A percentile compares a stretch with the other conserved stretches of the same genome.
Conservation (phyloP, 2,797 vertebrate genomes). For the Enteromius anoplus region DNA sequence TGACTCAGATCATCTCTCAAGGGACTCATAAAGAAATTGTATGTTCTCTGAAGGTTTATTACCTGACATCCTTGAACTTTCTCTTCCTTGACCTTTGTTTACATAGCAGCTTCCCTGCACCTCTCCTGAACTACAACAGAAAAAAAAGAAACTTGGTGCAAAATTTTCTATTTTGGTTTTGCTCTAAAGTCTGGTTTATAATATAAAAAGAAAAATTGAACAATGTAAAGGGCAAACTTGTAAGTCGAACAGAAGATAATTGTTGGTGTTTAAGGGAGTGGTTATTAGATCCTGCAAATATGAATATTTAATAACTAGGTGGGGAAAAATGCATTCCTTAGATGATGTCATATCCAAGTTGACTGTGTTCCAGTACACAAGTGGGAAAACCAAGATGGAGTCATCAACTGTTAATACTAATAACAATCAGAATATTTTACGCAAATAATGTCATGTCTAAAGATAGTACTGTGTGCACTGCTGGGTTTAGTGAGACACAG, state of each 20-base stretch:
- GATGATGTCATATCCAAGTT: too few species aligned
- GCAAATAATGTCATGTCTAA: background rate
- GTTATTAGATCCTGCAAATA: background rate
- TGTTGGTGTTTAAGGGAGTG: background rate
- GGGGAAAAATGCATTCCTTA: background rate
- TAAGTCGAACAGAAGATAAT: background rate
- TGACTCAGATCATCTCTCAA: slow-evolving; percentile 4
- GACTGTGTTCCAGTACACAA: background rate
- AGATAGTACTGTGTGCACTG: background rate
- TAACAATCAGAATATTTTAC: background rate
- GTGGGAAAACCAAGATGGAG: background rate
- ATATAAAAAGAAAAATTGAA: background rate
- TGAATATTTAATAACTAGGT: background rate
- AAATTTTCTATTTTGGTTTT: background rate
- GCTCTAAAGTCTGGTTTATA: background rate
- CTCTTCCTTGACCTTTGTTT: background rate
- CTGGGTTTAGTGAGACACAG: background rate
- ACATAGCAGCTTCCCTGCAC: background rate
- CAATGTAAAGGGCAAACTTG: background rate
- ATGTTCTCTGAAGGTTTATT: slow-evolving; percentile 11
- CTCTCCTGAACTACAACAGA: background rate
- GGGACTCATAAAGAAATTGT: background rate
- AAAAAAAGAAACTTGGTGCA: background rate
- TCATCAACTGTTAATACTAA: background rate
- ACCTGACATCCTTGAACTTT: background rate